phyloP scores from a whole-genome alignment of 2,797 vertebrate species.

The Amniataba percoides region DNA sequence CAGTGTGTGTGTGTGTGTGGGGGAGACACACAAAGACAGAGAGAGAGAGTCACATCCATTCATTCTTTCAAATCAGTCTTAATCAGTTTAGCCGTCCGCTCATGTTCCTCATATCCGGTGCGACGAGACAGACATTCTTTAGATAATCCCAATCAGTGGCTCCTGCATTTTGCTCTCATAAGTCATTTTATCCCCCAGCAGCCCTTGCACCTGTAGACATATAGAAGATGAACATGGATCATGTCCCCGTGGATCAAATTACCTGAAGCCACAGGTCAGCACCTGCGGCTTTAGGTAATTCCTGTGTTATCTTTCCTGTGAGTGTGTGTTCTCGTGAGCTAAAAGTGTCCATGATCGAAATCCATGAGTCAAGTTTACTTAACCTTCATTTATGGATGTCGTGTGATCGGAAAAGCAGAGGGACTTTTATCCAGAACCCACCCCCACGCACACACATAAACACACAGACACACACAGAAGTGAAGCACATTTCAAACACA shows the following conservation, averaged over 20 bases:
- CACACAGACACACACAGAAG: conserved; percentile 7
- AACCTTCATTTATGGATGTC: conserved; percentile 21
- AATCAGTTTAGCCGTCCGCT: conserved; percentile 72
- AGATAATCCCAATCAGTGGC: conserved; percentile 58
- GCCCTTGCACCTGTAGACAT: conserved; percentile 7
- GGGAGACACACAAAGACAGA: neutral
- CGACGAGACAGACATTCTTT: conserved; percentile 51
- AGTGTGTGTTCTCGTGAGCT: conserved; percentile 6
- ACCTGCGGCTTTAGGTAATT: conserved; percentile 7
- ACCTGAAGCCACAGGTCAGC: conserved; percentile 42
- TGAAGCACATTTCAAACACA: conserved; percentile 7
- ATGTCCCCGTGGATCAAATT: conserved; percentile 4
- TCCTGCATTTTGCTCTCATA: conserved; percentile 39
- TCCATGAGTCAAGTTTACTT: conserved; percentile 45
- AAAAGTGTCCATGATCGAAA: conserved; percentile 19
- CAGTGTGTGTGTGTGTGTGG: conserved; percentile 3
- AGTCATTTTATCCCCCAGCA: conserved; percentile 17
- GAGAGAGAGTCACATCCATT: conserved; percentile 34
- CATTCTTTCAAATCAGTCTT: conserved; percentile 63
- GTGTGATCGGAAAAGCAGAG: conserved; percentile 29
- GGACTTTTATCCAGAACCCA: conserved; percentile 35
- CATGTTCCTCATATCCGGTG: conserved; percentile 62
- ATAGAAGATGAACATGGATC: conserved; percentile 8
- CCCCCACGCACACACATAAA: neutral
- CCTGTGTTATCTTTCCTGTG: conserved; percentile 20